Evolutionary conservation across 2,797 vertebrate species (phyloP).

Genomic region (Sebastes flavidus): DNA sequence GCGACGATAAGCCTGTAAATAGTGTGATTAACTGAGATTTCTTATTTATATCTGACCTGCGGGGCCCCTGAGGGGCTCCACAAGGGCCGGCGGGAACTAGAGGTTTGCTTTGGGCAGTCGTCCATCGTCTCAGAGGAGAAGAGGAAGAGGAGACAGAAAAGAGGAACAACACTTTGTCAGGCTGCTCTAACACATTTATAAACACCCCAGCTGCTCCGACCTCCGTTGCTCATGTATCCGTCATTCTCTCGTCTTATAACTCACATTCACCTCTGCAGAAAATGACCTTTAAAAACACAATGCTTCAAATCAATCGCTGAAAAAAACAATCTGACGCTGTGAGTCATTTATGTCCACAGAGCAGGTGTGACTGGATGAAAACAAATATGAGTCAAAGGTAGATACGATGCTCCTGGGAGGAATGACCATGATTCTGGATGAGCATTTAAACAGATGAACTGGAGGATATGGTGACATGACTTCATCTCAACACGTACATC

Average conservation of each 20-base stretch:
- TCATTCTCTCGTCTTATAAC: conserved; percentile 19
- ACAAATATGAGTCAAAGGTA: neutral
- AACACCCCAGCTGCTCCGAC: conserved; percentile 16
- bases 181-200: conserved; percentile 23
- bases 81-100: neutral
- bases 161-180: conserved; percentile 37
- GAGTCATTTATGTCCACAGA: neutral
- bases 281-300: neutral
- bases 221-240: conserved; percentile 28
- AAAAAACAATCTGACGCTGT: neutral
- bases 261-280: conserved; percentile 25
- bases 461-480: conserved; percentile 66
- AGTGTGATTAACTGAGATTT: conserved; percentile 65
- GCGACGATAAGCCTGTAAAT: conserved; percentile 59
- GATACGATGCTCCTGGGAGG: conserved; percentile 31
- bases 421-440: conserved; percentile 23
- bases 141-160: conserved; percentile 13
- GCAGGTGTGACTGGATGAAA: conserved; percentile 5
- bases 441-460: conserved; percentile 68
- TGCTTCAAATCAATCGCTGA: neutral
- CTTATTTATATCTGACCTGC: conserved; percentile 68
- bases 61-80: neutral
- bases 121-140: conserved; percentile 43
- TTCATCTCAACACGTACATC: conserved; percentile 71
- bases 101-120: conserved; percentile 35